Percentiles rank a stretch among this genome's conserved stretches.
Conservation (phyloP, 1,140 invertebrate genomes). For the Drosophila pectinifera region DNA sequence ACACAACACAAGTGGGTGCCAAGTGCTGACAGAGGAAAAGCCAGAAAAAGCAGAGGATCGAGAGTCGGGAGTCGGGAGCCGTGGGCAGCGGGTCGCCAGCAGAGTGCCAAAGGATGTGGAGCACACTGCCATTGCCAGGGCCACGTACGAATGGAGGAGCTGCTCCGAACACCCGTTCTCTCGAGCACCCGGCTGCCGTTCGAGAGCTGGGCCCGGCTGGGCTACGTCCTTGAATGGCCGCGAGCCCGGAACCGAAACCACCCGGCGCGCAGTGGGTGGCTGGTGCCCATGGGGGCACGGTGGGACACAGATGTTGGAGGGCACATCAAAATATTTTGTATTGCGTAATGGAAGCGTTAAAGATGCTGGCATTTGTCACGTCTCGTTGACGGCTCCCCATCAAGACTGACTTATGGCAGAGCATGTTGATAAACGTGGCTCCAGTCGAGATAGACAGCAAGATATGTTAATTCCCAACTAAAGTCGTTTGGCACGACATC, state of each 20-base stretch:
- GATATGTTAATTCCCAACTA: background rate
- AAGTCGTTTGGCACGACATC: background rate
- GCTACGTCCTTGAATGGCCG: conserved; percentile 50
- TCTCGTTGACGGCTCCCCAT: conserved; percentile 18
- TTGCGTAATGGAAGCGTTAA: conserved; percentile 20
- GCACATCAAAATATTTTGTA: conserved; percentile 23
- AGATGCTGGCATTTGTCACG: conserved; percentile 39
- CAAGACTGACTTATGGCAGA: conserved; percentile 1
- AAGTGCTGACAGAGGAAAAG: conserved; percentile 54
- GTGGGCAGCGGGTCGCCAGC: conserved; percentile 14
- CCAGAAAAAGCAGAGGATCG: conserved; percentile 15
- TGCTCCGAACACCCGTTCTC: conserved; percentile 26
- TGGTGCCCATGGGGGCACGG: background rate
- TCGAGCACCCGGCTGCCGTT: conserved; percentile 46
- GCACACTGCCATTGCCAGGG: conserved; percentile 45
- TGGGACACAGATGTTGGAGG: conserved; percentile 23
- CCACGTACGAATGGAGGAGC: conserved; percentile 24
- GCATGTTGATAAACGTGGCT: conserved; percentile 28
- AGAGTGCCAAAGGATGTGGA: conserved; percentile 43
- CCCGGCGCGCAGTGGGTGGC: conserved; percentile 23
- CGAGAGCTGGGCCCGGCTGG: conserved; percentile 26
- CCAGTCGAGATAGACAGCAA: background rate
- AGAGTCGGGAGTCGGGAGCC: conserved; percentile 4
- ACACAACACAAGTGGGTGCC: conserved; percentile 61
- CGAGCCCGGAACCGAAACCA: conserved; percentile 13